These are phyloP conservation scores for Corythucha ciliata DNA, from an alignment of 2,888 invertebrate species.

Conservation along the genomic window DNA sequence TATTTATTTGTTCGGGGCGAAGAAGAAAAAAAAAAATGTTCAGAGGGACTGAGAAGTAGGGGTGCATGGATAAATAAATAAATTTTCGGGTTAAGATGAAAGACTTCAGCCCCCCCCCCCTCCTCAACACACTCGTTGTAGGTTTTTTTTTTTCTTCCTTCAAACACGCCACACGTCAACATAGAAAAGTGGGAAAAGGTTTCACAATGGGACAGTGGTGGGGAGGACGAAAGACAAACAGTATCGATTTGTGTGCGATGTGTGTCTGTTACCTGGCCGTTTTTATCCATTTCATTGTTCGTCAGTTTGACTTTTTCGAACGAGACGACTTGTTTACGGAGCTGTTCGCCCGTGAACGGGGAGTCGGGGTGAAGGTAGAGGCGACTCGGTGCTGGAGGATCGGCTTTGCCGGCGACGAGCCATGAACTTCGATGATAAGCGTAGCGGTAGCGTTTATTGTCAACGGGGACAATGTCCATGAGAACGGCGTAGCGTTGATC, in stretches of 20 bases:
- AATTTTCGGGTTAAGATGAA: too few species aligned
- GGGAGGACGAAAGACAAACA: too few species aligned
- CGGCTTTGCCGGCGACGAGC: slow-evolving; percentile 73
- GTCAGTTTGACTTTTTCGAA: slow-evolving; percentile 78
- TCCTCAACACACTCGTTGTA: too few species aligned
- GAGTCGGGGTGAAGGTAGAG: slow-evolving; percentile 71
- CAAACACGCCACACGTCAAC: neutral
- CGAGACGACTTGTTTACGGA: slow-evolving; percentile 66
- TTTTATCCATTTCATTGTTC: slow-evolving; percentile 72
- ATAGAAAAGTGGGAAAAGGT: neutral
- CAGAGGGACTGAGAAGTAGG: too few species aligned
- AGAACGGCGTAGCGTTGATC: slow-evolving; percentile 62
- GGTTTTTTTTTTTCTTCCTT: neutral
- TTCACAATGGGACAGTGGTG: too few species aligned
- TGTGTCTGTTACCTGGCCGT: slow-evolving; percentile 61
- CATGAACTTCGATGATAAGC: slow-evolving; percentile 75
- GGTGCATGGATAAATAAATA: too few species aligned
- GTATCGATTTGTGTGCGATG: too few species aligned
- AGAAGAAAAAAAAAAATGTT: too few species aligned
- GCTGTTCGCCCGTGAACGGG: slow-evolving; percentile 68
- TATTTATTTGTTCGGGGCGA: too few species aligned
- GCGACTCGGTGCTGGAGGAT: slow-evolving; percentile 61
- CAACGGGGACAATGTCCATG: slow-evolving; percentile 71
- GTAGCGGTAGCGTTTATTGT: slow-evolving; percentile 68
- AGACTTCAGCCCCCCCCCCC: too few species aligned